Evolutionary conservation across 1,140 invertebrate species (phyloP), one percentile per base, ranked within the genome.

Genomic region (Matsumurasca onukii): DNA sequence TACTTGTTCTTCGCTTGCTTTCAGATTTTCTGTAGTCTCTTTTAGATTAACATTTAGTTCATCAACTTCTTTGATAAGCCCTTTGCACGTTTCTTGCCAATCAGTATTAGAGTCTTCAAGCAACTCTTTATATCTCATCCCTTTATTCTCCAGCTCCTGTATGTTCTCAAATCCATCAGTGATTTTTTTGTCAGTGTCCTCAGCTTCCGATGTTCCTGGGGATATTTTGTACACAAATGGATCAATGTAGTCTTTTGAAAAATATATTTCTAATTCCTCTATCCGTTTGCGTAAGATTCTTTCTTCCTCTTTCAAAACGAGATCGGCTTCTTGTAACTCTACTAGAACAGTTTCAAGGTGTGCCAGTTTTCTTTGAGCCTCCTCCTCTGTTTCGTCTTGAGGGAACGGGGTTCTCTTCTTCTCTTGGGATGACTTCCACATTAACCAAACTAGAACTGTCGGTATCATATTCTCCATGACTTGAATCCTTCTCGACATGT

Each of bases 341-440:
- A 9, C 15, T 29, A 59, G 30, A 5, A 59, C n/a, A 29, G 15
- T 29, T 27, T 59, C 22, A 5, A 59, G 55, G 24, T 59, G 55
- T 29, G 15, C 22, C 22, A 59, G 5, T n/a, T 59, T 59, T 27
- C 24, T 29, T 59, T 24, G 15, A 27, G 55, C 55, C 5, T 27
- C 25, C 30, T 59, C 55, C 5, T 59, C 55, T 27, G 2, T 59
- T n/a, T 59, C 22, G 13, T 27, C 15, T n/a, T 51, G 49, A 3
- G 5, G 22, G 55, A 59, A 29, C 15, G 55, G 55, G 5, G 3
- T 5, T 29, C 13, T 12, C n/a, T 24, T 25, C 3, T 24, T 29
- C 2, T 9, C 5, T 59, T 59, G 55, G 12, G 55, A 59, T 27
- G 30, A 22, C n/a, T 59, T 59, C 55, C 55, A 59, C 55, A 59